Percentiles rank a stretch among this genome's conserved stretches.
Evolutionary conservation across 2,113 vertebrate species (phyloP).

Genomic region (Tyrannus savana): DNA sequence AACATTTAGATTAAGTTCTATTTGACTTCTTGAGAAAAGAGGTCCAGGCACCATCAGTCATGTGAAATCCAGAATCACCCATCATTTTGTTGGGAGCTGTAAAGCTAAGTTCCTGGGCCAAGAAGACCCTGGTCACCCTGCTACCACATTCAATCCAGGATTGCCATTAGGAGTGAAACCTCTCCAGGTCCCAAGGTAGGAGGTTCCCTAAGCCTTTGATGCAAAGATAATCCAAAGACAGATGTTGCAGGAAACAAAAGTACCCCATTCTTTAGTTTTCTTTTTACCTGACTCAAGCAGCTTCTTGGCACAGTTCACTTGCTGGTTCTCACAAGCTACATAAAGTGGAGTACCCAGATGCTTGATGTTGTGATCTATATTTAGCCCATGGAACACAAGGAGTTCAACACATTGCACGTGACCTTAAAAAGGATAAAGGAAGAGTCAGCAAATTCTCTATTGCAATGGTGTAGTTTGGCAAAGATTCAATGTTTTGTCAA

Average conservation of each 20-base stretch:
- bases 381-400: conserved; percentile 71
- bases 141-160: neutral
- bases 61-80: neutral
- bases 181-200: neutral
- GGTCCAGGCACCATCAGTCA: neutral
- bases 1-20: neutral
- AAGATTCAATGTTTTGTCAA: neutral
- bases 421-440: conserved; percentile 73
- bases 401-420: conserved; percentile 78
- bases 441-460: neutral
- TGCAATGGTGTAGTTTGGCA: neutral
- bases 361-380: conserved; percentile 77
- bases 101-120: neutral
- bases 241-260: neutral
- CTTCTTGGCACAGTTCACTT: conserved; percentile 76
- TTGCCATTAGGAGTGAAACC: neutral
- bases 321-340: conserved; percentile 81
- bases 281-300: conserved; percentile 86
- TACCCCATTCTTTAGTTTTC: neutral
- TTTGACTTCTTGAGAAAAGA: neutral
- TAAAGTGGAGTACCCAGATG: conserved; percentile 84
- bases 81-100: neutral
- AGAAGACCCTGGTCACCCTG: neutral
- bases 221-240: neutral
- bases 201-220: neutral